These are phyloP conservation scores for Catamblyrhynchus diadema DNA, from an alignment of 2,797 vertebrate species.

Conservation along the genomic window DNA sequence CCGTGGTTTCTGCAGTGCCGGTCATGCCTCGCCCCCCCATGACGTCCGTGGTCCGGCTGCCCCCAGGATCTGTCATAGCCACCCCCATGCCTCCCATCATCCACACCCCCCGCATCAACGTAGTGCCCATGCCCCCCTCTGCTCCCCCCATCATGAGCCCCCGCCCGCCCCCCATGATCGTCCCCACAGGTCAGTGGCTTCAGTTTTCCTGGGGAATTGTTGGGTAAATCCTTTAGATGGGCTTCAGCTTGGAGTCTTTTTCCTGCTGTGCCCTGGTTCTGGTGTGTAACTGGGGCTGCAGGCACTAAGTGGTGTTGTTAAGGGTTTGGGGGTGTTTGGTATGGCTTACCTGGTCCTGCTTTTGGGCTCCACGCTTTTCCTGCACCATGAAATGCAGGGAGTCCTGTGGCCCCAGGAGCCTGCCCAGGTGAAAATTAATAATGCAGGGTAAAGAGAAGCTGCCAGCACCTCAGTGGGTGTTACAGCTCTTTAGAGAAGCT, in stretches of 20 bases:
- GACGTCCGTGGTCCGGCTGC: constrained; percentile 89
- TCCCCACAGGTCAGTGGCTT: constrained; percentile 85
- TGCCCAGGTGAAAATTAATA: not conserved
- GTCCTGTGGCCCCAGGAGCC: not conserved
- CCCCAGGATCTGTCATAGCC: constrained; percentile 88
- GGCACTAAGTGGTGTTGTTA: not conserved
- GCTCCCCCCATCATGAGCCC: constrained; percentile 91
- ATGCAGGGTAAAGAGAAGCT: not conserved
- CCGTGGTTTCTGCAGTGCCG: constrained; percentile 91
- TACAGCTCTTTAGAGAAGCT: not conserved
- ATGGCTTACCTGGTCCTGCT: not conserved
- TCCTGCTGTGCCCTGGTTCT: not conserved
- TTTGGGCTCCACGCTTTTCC: not conserved
- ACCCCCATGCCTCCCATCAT: constrained; percentile 92
- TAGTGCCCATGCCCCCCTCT: constrained; percentile 91
- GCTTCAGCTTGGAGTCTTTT: not conserved
- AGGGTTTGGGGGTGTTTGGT: not conserved
- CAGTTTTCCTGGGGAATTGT: not conserved
- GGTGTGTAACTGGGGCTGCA: not conserved
- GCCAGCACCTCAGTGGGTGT: not conserved
- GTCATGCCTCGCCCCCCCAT: constrained; percentile 91
- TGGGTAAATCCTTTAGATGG: accelerated
- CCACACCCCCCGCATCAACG: constrained; percentile 90
- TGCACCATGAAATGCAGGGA: not conserved
- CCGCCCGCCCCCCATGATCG: constrained; percentile 94